These are phyloP conservation scores for Amphipoea oculea DNA, from an alignment of 2,888 invertebrate species.

Conservation along the genomic window DNA sequence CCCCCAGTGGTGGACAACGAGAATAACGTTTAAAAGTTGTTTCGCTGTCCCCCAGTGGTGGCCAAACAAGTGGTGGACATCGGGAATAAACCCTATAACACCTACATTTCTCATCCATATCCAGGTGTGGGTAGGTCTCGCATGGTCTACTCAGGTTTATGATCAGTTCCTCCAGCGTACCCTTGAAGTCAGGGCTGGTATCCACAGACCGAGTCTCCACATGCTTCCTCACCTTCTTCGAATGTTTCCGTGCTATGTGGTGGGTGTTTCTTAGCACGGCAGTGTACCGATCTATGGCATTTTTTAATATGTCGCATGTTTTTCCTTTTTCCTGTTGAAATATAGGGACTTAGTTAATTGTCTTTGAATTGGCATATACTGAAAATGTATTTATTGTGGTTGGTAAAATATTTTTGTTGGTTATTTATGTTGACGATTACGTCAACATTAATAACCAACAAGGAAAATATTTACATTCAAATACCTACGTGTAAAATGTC, in stretches of 20 bases:
- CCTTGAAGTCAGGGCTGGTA: constrained; percentile 52
- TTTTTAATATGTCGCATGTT: constrained; percentile 89
- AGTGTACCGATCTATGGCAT: constrained; percentile 68
- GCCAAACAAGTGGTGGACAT: no score
- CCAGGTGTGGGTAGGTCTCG: constrained; percentile 91
- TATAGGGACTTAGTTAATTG: background rate
- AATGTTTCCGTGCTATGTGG: constrained; percentile 58
- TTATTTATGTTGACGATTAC: no score
- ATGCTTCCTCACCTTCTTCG: constrained; percentile 35
- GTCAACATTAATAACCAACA: no score
- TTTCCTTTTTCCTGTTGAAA: constrained; percentile 63
- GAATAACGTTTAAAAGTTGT: no score
- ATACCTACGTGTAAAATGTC: no score
- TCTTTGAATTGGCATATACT: background rate
- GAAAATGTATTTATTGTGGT: background rate
- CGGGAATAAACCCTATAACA: constrained; percentile 26
- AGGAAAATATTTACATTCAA: no score
- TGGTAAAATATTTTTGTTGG: background rate
- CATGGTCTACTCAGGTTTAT: constrained; percentile 91
- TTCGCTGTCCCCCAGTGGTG: no score
- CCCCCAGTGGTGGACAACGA: no score
- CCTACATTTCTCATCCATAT: constrained; percentile 95
- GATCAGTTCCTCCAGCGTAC: constrained; percentile 84
- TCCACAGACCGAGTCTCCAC: background rate
- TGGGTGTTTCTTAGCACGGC: constrained; percentile 56